Base-by-base conservation (phyloP, 1,140 invertebrate genomes). In the Leptopilina clavipes region DNA sequence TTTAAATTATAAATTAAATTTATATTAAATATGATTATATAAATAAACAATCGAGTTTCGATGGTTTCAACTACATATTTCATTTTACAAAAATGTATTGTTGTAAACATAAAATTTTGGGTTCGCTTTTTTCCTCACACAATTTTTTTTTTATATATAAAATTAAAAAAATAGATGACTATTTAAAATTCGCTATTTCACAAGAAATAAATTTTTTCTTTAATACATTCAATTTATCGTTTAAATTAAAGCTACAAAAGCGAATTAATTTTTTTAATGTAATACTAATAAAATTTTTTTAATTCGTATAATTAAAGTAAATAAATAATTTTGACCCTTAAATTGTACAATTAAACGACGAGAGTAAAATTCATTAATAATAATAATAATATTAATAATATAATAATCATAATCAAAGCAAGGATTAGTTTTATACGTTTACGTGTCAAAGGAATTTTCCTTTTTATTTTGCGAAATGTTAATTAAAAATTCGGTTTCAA, bases 11-110 rank as follows among this genome's bases (percentile, higher is more conserved):
- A n/a, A n/a, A 52, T 1, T 17, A 6, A 52, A 8, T 52, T 17
- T 45, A 45, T 17, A 52, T 17, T 17, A 7, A 52, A n/a, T 40
- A 17, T 52, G 6, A 52, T 17, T 52, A 6, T 17, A 52, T 17
- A 52, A 52, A 65, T 37, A 31, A 65, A 65, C 12, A 25, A 65
- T 65, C 59, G 22, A 65, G 59, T 65, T 65, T 65, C 59, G 14
- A n/a, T 12, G 59, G 14, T 40, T 40, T 40, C 2, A 40, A 40
- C 9, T 40, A 40, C 9, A 40, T 40, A 40, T 40, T 40, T 40
- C 6, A 40, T 40, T 40, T 40, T 22, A 14, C 25, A 37, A 6
- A 25, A 31, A 31, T 65, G 59, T 3, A 7, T n/a, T n/a, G n/a
- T n/a, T 19, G 11, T 59, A 25, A 25, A 25, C 18, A 25, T 25